Evolutionary conservation across 1,140 invertebrate species (phyloP).

Genomic region (Ptiloglossa arizonensis): DNA sequence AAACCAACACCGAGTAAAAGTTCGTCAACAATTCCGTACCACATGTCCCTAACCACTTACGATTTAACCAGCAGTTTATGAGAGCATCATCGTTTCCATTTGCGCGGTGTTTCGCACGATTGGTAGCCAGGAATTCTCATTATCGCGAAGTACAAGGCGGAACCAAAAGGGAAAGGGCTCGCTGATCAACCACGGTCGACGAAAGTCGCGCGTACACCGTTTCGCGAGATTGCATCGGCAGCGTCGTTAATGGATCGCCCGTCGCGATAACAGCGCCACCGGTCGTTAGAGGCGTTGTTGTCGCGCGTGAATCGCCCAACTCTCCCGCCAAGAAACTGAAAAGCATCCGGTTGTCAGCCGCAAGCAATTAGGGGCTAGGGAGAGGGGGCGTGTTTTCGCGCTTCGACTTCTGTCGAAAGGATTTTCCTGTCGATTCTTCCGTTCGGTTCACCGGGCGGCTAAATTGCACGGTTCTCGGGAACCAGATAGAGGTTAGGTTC

Average conservation of each 20-base stretch:
- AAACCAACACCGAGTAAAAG: no score
- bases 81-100: no score
- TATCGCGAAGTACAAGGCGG: conserved; percentile 6
- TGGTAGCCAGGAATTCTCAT: conserved; percentile 19
- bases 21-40: no score
- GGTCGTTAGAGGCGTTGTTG: conserved; percentile 44
- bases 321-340: neutral
- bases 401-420: neutral
- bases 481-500: no score
- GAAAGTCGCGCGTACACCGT: conserved; percentile 35
- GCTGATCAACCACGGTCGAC: conserved; percentile 20
- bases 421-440: conserved; percentile 21
- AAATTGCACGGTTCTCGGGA: conserved; percentile 11
- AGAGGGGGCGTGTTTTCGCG: neutral
- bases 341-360: conserved; percentile 15
- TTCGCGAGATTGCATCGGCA: conserved; percentile 43
- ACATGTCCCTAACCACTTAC: no score
- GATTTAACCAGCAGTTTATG: no score
- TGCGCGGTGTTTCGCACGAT: neutral
- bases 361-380: conserved; percentile 25
- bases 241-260: conserved; percentile 48
- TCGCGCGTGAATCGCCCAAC: conserved; percentile 1
- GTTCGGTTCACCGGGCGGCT: conserved; percentile 3
- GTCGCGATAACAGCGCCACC: conserved; percentile 30
- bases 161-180: neutral